phyloP scores from a whole-genome alignment of 2,888 invertebrate species.

The Byasa hedistus region DNA sequence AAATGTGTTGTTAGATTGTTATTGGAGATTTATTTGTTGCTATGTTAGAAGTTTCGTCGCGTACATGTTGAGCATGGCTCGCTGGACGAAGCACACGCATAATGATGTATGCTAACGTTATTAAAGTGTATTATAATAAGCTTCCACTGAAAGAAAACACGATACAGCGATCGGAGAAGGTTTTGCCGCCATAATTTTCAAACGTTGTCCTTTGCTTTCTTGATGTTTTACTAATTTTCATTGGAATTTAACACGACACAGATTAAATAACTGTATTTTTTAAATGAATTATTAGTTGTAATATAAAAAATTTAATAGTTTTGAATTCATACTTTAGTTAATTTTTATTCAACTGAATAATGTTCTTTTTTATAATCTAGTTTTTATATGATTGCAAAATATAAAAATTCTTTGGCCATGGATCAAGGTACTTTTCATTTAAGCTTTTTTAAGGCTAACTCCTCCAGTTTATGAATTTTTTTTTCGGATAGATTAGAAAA shows the following conservation, averaged over 20 bases:
- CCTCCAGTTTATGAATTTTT: too few species aligned
- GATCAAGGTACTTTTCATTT: too few species aligned
- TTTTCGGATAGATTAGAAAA: too few species aligned
- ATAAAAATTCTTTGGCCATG: too few species aligned
- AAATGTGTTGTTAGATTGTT: constrained; percentile 46
- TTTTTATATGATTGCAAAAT: too few species aligned
- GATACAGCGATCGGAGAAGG: constrained; percentile 44
- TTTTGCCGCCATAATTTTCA: constrained; percentile 9
- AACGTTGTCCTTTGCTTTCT: neutral
- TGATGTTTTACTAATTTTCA: neutral
- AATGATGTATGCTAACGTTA: constrained; percentile 69
- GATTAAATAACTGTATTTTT: too few species aligned
- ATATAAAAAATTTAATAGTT: too few species aligned
- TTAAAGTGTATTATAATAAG: constrained; percentile 67
- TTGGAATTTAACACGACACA: neutral
- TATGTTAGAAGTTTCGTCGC: constrained; percentile 33
- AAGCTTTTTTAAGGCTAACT: too few species aligned
- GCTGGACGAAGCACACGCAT: constrained; percentile 60
- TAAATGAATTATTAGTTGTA: too few species aligned
- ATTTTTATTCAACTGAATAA: too few species aligned
- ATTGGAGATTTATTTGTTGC: constrained; percentile 44
- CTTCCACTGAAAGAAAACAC: constrained; percentile 54
- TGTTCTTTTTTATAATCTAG: too few species aligned
- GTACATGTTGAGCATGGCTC: constrained; percentile 51
- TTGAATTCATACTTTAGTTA: too few species aligned